These are phyloP conservation scores for Hymenochirus boettgeri DNA, from an alignment of 2,113 vertebrate species.

Conservation along the genomic window DNA sequence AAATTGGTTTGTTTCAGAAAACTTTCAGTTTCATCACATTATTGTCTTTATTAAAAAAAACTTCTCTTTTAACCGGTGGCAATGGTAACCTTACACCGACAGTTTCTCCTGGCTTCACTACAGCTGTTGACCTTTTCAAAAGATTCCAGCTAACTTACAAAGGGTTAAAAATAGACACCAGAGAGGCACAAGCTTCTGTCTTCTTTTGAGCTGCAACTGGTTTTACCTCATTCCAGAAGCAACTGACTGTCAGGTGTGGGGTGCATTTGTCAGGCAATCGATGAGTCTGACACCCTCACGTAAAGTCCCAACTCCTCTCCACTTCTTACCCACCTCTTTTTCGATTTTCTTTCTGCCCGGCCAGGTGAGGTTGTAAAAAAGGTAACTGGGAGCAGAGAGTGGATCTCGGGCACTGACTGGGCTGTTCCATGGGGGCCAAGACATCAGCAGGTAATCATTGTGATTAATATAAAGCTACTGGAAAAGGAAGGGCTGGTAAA, in stretches of 20 bases:
- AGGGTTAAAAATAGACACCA: constrained; percentile 42
- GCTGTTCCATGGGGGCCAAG: background rate
- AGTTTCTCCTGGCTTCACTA: constrained; percentile 31
- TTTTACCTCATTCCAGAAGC: constrained; percentile 40
- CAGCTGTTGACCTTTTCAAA: constrained; percentile 37
- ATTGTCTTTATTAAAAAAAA: background rate
- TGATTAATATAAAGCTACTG: background rate
- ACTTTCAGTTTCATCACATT: no score
- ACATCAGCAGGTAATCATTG: background rate
- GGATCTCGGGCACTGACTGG: background rate
- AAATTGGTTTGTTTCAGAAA: no score
- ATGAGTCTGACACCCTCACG: constrained; percentile 32
- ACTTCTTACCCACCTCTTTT: background rate
- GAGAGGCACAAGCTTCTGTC: constrained; percentile 19
- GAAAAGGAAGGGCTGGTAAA: no score
- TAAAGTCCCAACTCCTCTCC: constrained; percentile 5
- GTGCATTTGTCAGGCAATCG: constrained; percentile 4
- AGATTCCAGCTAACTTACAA: constrained; percentile 30
- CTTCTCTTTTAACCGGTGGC: background rate
- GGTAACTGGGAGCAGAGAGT: background rate
- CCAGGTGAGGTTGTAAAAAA: constrained; percentile 1
- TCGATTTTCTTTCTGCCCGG: background rate
- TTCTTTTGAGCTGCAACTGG: constrained; percentile 31
- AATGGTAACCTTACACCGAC: constrained; percentile 29
- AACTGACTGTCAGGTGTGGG: constrained; percentile 29